These are phyloP conservation scores for Globia sparganii DNA, from an alignment of 2,888 invertebrate species.

Conservation along the genomic window DNA sequence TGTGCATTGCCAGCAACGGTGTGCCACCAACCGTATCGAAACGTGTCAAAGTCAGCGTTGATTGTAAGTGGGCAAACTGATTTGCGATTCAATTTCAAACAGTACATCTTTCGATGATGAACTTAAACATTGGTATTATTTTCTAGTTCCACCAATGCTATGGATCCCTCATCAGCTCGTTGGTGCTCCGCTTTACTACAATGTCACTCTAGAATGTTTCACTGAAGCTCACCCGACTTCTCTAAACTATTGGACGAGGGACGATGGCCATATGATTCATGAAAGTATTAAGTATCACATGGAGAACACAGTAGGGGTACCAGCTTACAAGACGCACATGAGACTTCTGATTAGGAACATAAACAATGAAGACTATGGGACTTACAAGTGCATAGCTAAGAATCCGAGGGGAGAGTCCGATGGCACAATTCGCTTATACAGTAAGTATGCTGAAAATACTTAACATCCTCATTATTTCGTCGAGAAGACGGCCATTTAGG, in stretches of 20 bases:
- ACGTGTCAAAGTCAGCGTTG: slow-evolving; percentile 97
- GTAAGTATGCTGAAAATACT: slow-evolving; percentile 90
- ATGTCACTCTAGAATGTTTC: slow-evolving; percentile 96
- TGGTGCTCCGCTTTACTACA: slow-evolving; percentile 95
- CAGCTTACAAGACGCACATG: slow-evolving; percentile 97
- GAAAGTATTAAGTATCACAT: slow-evolving; percentile 95
- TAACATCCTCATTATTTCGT: not conserved
- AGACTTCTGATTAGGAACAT: slow-evolving; percentile 95
- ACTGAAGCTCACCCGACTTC: slow-evolving; percentile 98
- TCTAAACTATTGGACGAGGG: slow-evolving; percentile 97
- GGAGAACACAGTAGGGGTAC: slow-evolving; percentile 92
- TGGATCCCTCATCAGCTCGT: slow-evolving; percentile 98
- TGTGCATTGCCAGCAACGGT: slow-evolving; percentile 97
- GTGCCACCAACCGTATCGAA: slow-evolving; percentile 97
- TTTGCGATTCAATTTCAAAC: not conserved
- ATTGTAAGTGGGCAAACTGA: slow-evolving; percentile 93
- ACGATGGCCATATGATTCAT: slow-evolving; percentile 97
- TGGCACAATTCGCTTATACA: slow-evolving; percentile 96
- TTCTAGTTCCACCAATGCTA: slow-evolving; percentile 97
- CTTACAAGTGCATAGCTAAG: slow-evolving; percentile 96
- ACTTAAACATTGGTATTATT: slow-evolving; percentile 47
- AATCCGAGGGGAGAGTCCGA: slow-evolving; percentile 97
- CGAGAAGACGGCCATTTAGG: not conserved
- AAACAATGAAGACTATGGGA: slow-evolving; percentile 95
- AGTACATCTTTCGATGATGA: not conserved